phyloP scores from a whole-genome alignment of 2,888 invertebrate genomes.

The Sisyra terminalis region DNA sequence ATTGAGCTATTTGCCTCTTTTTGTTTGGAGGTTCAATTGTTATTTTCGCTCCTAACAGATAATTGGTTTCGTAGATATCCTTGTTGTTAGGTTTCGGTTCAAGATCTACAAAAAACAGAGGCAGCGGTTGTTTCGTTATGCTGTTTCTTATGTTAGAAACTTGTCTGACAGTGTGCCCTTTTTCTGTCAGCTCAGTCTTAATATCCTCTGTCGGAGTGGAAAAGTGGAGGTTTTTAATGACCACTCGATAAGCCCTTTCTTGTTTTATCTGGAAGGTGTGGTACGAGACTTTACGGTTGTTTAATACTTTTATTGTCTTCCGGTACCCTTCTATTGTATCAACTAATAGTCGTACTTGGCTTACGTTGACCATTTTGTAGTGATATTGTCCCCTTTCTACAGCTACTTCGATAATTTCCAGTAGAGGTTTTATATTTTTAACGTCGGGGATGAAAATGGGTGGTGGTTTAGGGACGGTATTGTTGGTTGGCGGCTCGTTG shows the following conservation, averaged over 20 bases:
- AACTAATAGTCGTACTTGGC: slow-evolving; percentile 8
- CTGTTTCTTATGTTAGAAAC: slow-evolving; percentile 10
- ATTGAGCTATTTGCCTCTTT: slow-evolving; percentile 12
- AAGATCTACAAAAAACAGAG: slow-evolving; percentile 13
- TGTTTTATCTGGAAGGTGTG: slow-evolving; percentile 12
- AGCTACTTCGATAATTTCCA: slow-evolving; percentile 2
- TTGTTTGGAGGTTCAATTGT: slow-evolving; percentile 12
- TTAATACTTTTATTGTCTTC: slow-evolving; percentile 9
- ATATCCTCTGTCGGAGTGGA: slow-evolving; percentile 9
- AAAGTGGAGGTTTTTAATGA: slow-evolving; percentile 11
- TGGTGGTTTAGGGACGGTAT: slow-evolving; percentile 9
- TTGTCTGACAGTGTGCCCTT: slow-evolving; percentile 11
- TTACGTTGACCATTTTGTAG: slow-evolving; percentile 4
- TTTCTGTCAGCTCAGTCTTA: slow-evolving; percentile 9
- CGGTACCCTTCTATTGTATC: slow-evolving; percentile 7
- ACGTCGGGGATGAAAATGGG: slow-evolving; percentile 9
- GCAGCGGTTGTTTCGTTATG: slow-evolving; percentile 11
- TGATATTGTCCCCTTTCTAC: neutral
- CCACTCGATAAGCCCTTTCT: slow-evolving; percentile 10
- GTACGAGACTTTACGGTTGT: slow-evolving; percentile 8
- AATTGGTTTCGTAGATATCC: slow-evolving; percentile 11
- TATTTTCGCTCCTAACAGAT: slow-evolving; percentile 10
- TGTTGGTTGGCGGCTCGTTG: too few relatives aligned
- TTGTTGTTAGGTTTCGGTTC: slow-evolving; percentile 12
- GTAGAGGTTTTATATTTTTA: slow-evolving; percentile 6